These are phyloP conservation scores for Scaptomyza tumidula DNA, from an alignment of 2,888 invertebrate species.

Conservation along the genomic window DNA sequence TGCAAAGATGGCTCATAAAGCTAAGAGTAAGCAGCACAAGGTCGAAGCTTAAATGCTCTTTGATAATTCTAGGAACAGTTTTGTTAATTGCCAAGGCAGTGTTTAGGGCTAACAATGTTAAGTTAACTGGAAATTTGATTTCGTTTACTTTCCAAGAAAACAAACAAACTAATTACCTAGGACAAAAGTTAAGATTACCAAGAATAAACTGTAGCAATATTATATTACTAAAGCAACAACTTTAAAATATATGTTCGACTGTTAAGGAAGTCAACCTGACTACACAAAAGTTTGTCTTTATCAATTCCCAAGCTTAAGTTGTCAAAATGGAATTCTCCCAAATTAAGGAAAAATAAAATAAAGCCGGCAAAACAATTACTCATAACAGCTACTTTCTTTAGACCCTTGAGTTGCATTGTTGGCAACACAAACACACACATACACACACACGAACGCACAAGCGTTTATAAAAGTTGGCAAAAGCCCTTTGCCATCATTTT, in stretches of 20 bases:
- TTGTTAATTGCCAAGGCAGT: too few species aligned
- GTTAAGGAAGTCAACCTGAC: neutral
- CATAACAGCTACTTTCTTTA: conserved; percentile 13
- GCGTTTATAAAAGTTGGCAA: conserved; percentile 30
- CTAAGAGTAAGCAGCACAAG: neutral
- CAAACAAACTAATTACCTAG: conserved; percentile 11
- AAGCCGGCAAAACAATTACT: conserved; percentile 22
- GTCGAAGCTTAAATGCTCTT: neutral
- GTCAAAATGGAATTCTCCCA: neutral
- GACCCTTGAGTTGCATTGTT: conserved; percentile 25
- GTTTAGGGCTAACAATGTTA: too few species aligned
- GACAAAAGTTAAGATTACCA: neutral
- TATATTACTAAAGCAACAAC: neutral
- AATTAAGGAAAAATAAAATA: neutral
- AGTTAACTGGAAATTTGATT: too few species aligned
- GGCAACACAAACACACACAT: conserved; percentile 17
- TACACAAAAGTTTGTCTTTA: neutral
- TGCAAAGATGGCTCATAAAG: neutral
- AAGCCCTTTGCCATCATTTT: conserved; percentile 26
- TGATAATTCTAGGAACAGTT: neutral
- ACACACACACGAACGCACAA: neutral
- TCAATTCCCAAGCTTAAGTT: neutral
- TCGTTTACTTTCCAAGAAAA: neutral
- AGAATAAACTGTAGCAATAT: neutral
- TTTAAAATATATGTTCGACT: neutral